These are phyloP conservation scores for Caenorhabditis doughertyi DNA, from an alignment of 2,888 invertebrate species.

Conservation along the genomic window DNA sequence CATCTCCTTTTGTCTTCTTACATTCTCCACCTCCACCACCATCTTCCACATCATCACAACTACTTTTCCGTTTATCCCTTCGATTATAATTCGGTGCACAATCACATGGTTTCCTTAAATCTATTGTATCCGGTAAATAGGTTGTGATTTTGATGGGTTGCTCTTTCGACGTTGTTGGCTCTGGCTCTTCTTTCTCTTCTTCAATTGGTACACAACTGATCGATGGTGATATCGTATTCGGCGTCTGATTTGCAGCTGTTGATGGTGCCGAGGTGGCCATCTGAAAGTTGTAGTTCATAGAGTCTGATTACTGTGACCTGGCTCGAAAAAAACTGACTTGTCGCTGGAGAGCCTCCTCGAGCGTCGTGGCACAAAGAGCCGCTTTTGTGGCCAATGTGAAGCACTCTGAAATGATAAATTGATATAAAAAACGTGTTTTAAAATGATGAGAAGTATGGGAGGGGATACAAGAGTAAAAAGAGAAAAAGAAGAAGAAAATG, in stretches of 20 bases:
- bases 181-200: conserved; percentile 57
- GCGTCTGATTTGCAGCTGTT: conserved; percentile 59
- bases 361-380: conserved; percentile 76
- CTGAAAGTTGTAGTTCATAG: conserved; percentile 25
- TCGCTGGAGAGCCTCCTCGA: conserved; percentile 78
- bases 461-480: conserved; percentile 10
- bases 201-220: conserved; percentile 63
- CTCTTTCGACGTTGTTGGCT: conserved; percentile 54
- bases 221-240: conserved; percentile 61
- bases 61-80: conserved; percentile 57
- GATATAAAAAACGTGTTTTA: background rate
- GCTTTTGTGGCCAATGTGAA: conserved; percentile 81
- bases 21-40: conserved; percentile 28
- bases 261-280: conserved; percentile 64
- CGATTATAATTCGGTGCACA: conserved; percentile 66
- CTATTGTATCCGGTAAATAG: conserved; percentile 56
- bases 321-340: conserved; percentile 23
- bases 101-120: conserved; percentile 66
- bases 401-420: conserved; percentile 75
- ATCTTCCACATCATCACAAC: conserved; percentile 32
- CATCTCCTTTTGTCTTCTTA: conserved; percentile 27
- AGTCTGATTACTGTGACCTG: background rate
- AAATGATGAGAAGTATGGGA: background rate
- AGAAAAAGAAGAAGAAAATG: conserved; percentile 11
- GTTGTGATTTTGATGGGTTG: conserved; percentile 43